Base-by-base conservation (phyloP, 2,113 vertebrate genomes). In the Cavia porcellus region DNA sequence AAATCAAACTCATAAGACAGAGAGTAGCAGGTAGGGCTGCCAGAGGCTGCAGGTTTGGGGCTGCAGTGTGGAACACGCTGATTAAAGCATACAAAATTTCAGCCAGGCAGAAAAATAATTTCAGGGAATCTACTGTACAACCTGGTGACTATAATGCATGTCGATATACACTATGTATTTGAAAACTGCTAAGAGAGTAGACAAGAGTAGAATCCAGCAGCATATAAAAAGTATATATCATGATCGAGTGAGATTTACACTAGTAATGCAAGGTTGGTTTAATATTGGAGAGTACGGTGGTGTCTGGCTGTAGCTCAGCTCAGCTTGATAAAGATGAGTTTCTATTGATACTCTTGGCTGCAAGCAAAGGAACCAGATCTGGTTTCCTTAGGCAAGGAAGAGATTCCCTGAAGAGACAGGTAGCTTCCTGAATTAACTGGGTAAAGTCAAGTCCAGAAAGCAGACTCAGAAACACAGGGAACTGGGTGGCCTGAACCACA, bases 251-350 rank as follows among this genome's bases (percentile, higher is more conserved):
- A 32, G 35, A 52, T 59, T 59, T 75, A 42, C 1, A n/a, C 35
- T 2, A 74, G 55, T 55, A 50, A 87, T 22, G 62, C 45, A 97
- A 94, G 52, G 42, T 61, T 86, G 61, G 83, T 47, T 90, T 96
- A 83, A 68, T 66, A 30, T 14, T 74, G 52, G 59, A 62, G 47
- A 52, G 86, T 62, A 87, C 24, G 5, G 12, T 42, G 20, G 3
- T 20, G 20, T 50, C 75, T 62, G 52, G 74, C n/a, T 62, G 35
- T 15, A 62, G 35, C 47, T 86, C 38, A 55, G 0, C 8, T 75
- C 38, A 95, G 30, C 50, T 59, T 84, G 52, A 86, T 72, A 19
- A 92, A 89, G 19, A 12, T 0, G 6, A 38, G 13, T 38, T 3
- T 32, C 32, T 75, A 32, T 24, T 17, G 19, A 8, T 32, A 22